These are phyloP conservation scores for Apistogramma diplotaenia DNA, from an alignment of 2,113 vertebrate genomes.

Conservation along the genomic window DNA sequence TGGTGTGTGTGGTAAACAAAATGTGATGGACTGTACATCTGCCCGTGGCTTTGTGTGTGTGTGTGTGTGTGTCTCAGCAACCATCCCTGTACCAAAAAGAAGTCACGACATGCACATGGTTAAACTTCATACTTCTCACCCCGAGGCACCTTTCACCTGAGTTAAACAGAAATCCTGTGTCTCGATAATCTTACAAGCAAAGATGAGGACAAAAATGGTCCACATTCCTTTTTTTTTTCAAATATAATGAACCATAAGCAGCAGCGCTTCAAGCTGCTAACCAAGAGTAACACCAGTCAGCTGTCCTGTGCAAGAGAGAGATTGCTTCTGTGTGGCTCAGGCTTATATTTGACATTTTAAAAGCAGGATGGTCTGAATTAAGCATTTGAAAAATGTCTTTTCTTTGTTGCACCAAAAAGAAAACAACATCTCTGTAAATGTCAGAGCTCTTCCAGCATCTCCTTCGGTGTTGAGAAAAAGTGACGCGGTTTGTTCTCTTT, in stretches of 20 bases:
- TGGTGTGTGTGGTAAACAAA: too few species aligned
- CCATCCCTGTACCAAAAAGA: constrained; percentile 43
- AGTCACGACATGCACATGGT: constrained; percentile 54
- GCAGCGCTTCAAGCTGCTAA: neutral
- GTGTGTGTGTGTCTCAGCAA: constrained; percentile 25
- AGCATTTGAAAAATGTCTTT: constrained; percentile 26
- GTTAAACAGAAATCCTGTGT: neutral
- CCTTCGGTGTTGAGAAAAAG: constrained; percentile 55
- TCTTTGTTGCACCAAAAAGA: constrained; percentile 32
- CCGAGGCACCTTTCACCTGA: constrained; percentile 38
- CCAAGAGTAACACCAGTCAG: constrained; percentile 9
- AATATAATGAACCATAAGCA: constrained; percentile 27
- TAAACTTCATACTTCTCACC: constrained; percentile 28
- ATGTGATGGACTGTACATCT: too few species aligned
- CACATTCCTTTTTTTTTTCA: constrained; percentile 15
- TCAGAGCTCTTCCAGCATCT: constrained; percentile 57
- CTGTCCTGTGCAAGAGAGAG: neutral
- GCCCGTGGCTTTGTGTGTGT: too few species aligned
- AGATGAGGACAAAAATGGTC: neutral
- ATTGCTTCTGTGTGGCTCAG: neutral
- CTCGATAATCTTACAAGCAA: neutral
- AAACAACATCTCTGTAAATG: constrained; percentile 58
- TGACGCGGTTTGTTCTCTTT: constrained; percentile 61
- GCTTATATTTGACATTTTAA: constrained; percentile 51
- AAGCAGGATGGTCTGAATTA: constrained; percentile 37